Conservation (phyloP, 2,888 invertebrate species). For the Catocala sponsa region DNA sequence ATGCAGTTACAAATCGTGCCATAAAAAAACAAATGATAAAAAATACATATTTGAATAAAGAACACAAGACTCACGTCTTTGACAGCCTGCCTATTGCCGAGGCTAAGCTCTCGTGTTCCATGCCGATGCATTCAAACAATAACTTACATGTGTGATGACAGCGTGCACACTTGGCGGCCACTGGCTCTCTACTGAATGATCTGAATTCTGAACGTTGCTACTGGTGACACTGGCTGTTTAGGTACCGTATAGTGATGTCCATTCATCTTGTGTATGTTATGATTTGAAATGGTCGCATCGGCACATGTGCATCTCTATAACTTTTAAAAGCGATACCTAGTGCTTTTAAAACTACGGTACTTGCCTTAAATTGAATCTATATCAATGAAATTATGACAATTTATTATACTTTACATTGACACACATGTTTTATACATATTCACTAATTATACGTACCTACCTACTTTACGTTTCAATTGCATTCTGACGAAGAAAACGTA, state of each 20-base stretch:
- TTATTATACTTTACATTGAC: too few species aligned
- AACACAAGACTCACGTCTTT: slow-evolving; percentile 33
- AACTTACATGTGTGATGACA: slow-evolving; percentile 61
- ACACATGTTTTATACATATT: too few species aligned
- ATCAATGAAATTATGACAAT: too few species aligned
- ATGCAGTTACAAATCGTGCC: slow-evolving; percentile 1
- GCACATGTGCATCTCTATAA: background rate
- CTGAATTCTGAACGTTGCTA: slow-evolving; percentile 11
- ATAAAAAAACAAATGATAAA: background rate
- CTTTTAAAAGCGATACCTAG: too few species aligned
- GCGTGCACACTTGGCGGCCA: slow-evolving; percentile 58
- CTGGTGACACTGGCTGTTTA: slow-evolving; percentile 24
- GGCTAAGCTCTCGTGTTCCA: slow-evolving; percentile 41
- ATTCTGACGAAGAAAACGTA: too few species aligned
- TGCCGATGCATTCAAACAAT: slow-evolving; percentile 45
- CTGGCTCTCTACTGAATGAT: slow-evolving; percentile 55
- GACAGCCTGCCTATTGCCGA: slow-evolving; percentile 31
- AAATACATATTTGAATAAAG: background rate
- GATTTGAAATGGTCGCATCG: background rate
- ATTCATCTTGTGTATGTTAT: slow-evolving; percentile 24
- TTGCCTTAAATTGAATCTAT: too few species aligned
- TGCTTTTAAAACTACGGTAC: too few species aligned
- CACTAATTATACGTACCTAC: too few species aligned
- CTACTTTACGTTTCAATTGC: too few species aligned
- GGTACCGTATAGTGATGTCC: slow-evolving; percentile 43